Conservation (phyloP, 92 coral and sea anemone genomes). For the Zoanthus sociatus region DNA sequence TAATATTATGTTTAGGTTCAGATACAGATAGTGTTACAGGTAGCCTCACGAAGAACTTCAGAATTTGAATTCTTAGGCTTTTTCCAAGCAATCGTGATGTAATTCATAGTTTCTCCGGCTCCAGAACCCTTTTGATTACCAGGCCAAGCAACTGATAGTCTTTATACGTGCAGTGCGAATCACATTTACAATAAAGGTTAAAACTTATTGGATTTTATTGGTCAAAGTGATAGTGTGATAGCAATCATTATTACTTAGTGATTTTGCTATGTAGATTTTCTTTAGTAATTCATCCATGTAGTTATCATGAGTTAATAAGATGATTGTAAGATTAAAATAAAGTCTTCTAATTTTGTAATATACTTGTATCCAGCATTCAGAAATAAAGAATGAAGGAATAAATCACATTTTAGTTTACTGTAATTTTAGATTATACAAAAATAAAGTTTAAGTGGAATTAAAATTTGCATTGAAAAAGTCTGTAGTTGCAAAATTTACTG, state of each 20-base stretch:
- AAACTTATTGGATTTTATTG: neutral
- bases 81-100: neutral
- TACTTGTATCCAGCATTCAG: too few species aligned
- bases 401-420: neutral
- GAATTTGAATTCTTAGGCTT: neutral
- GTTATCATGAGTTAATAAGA: neutral
- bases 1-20: neutral
- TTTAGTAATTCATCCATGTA: neutral
- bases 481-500: too few species aligned
- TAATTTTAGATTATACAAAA: neutral
- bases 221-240: neutral
- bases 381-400: too few species aligned
- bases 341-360: neutral
- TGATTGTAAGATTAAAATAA: too few species aligned
- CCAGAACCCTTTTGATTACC: neutral
- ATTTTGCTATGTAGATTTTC: too few species aligned
- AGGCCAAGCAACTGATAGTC: neutral
- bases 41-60: neutral
- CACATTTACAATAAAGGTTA: neutral
- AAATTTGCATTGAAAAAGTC: neutral
- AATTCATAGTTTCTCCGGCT: neutral
- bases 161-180: constrained; percentile 4
- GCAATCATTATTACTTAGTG: neutral
- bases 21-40: neutral
- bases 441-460: too few species aligned